Base-by-base conservation (phyloP, 53 echinoderm and acorn worm species). In the Arbacia lixula region DNA sequence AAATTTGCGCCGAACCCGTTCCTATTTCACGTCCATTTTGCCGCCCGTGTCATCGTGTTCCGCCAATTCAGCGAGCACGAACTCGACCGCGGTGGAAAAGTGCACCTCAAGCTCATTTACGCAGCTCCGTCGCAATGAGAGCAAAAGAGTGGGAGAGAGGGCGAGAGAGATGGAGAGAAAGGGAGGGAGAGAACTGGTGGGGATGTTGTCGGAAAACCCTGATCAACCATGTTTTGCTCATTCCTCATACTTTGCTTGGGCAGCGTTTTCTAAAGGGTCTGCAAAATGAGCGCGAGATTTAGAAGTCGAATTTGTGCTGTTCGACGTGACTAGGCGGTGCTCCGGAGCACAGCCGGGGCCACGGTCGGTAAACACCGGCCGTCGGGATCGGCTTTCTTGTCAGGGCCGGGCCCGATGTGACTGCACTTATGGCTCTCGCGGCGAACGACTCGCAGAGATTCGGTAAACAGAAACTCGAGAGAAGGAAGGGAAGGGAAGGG, bases 391-490 rank as follows among this genome's bases (percentile, higher is more conserved):
- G 82, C 82, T 81, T 81, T 63, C 82, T 62, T 43, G 62, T 28
- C 82, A 32, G 42, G 82, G 19, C 36, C 30, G 82, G 50, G 29
- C 46, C 61, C 28, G 82, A 63, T 81, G 82, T 63, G 82, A 81
- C 82, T 81, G 82, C 82, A 81, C 82, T 81, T 81, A 62, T 81
- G 35, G 77, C 57, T 37, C 58, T 32, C 64, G 82, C 64, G 31
- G 46, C 50, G 78, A 60, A 77, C 57, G 37, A 41, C 60, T 58
- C 57, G 40, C 78, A 57, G 78, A 77, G 78, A 77, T 57, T 77
- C 78, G 60, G 78, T 49, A 77, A 77, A 77, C 78, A 77, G 78
- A 57, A 77, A 77, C 78, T 77, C 78, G 78, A 77, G 78, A 77
- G 78, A 77, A 36, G 31, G 33, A 40, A 37, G 77, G 57, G 78